Evolutionary conservation across 2,797 vertebrate genomes (phyloP), one percentile per base, ranked within the genome.

Genomic region (Micropoecilia bifurca): DNA sequence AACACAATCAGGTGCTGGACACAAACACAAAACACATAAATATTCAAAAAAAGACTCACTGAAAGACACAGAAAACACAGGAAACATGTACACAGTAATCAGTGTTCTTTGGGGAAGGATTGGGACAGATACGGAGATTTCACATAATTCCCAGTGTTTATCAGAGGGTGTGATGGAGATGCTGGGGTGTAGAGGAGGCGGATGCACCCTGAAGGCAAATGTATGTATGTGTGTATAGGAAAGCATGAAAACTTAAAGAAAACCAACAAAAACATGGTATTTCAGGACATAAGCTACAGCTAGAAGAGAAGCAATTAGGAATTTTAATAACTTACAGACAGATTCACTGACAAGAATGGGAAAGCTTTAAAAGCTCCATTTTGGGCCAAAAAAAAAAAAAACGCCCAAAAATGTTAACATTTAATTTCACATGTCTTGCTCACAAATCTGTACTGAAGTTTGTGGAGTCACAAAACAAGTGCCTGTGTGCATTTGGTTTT

Each of bases 41-140:
- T 48, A 87, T 77, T 77, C 75, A 80, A 76, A 89, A 80, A 92
- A 78, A 4, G 77, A 90, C 61, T 53, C 75, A 81, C 76, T 57
- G 76, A 88, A 68, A 88, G 43, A 86, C 84, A 92, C 61, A 75
- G 71, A 86, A 81, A 85, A 85, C 80, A 88, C 41, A 85, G 80
- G 71, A 75, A 84, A 94, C 77, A 87, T 82, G 83, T 84, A 83
- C 89, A 92, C 88, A 87, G 73, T 85, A 80, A 88, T 90, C 83
- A 81, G 88, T 92, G 86, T 85, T 92, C 83, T 81, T 83, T 81
- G 36, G 92, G 93, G 90, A 92, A 91, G 91, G 92, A 89, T 73
- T 55, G 93, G 94, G 94, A 94, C 93, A 93, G 95, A 96, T 96
- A 96, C 95, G 95, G 95, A 95, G 96, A 96, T 96, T 96, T 96